Conservation (phyloP, 2,888 invertebrate species). For the Syrphus vitripennis region DNA sequence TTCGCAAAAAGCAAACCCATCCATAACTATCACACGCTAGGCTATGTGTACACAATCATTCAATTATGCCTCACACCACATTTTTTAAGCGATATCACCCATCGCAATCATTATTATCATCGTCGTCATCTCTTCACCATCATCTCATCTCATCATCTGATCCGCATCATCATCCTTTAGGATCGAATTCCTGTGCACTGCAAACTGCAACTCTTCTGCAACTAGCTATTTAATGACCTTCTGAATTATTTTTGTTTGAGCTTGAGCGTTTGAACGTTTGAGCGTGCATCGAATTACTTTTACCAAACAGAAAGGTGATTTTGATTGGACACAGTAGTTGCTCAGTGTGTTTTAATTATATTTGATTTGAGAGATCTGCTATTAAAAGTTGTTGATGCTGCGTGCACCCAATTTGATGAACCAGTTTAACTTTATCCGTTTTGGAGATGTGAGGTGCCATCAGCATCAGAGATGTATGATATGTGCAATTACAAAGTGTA, state of each 20-base stretch:
- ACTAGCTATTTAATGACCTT: constrained; percentile 43
- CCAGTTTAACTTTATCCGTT: constrained; percentile 31
- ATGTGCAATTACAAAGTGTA: constrained; percentile 27
- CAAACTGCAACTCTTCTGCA: too few species aligned
- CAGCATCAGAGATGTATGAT: neutral
- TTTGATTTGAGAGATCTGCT: constrained; percentile 13
- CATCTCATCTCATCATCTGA: too few species aligned
- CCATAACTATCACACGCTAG: constrained; percentile 50
- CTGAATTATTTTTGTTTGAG: constrained; percentile 37
- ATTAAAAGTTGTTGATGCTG: neutral
- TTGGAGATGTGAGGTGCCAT: neutral
- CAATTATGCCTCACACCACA: constrained; percentile 63
- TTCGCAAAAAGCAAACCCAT: constrained; percentile 30
- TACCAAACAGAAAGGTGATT: constrained; percentile 46
- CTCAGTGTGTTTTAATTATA: constrained; percentile 22
- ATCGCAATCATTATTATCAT: constrained; percentile 25
- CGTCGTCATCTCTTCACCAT: constrained; percentile 38
- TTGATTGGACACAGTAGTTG: constrained; percentile 34
- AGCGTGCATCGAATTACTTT: constrained; percentile 51
- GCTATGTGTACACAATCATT: constrained; percentile 46
- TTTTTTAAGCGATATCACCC: constrained; percentile 67
- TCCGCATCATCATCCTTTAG: constrained; percentile 17
- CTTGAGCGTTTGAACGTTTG: neutral
- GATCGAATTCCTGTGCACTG: neutral
- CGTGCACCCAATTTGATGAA: constrained; percentile 43